Evolutionary conservation across 2,113 vertebrate species (phyloP).

Genomic region (Zeus faber): DNA sequence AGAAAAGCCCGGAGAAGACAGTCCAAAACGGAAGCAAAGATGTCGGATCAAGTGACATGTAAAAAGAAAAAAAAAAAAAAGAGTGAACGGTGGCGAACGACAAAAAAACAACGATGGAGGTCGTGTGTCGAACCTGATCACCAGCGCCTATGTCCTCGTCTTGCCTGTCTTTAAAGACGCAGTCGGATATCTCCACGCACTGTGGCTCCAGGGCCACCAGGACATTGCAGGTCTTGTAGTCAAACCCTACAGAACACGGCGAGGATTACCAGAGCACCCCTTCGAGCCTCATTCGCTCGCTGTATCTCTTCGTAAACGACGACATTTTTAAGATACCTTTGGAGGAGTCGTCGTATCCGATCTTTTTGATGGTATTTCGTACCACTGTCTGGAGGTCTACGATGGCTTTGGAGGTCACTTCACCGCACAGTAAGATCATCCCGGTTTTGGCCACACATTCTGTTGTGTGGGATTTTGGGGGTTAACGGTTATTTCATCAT

Average conservation of each 20-base stretch:
- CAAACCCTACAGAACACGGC: constrained; percentile 63
- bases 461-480: constrained; percentile 19
- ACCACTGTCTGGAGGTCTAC: constrained; percentile 72
- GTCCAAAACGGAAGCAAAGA: neutral
- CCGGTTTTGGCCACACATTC: constrained; percentile 74
- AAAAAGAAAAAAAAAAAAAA: neutral
- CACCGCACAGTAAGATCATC: constrained; percentile 74
- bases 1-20: constrained; percentile 3
- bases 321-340: constrained; percentile 56
- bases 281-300: neutral
- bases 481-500: neutral
- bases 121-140: constrained; percentile 65
- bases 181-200: constrained; percentile 66
- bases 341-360: constrained; percentile 72
- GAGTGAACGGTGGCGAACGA: neutral
- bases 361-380: constrained; percentile 66
- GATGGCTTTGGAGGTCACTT: constrained; percentile 69
- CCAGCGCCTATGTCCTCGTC: constrained; percentile 75
- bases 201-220: constrained; percentile 73
- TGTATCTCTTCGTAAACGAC: too few relatives aligned
- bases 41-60: neutral
- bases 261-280: neutral
- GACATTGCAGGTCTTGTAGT: constrained; percentile 78
- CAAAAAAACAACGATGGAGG: constrained; percentile 1
- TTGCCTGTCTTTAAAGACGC: constrained; percentile 67